Base-by-base conservation (phyloP, 1,140 invertebrate species). In the Drosophila obscura region DNA sequence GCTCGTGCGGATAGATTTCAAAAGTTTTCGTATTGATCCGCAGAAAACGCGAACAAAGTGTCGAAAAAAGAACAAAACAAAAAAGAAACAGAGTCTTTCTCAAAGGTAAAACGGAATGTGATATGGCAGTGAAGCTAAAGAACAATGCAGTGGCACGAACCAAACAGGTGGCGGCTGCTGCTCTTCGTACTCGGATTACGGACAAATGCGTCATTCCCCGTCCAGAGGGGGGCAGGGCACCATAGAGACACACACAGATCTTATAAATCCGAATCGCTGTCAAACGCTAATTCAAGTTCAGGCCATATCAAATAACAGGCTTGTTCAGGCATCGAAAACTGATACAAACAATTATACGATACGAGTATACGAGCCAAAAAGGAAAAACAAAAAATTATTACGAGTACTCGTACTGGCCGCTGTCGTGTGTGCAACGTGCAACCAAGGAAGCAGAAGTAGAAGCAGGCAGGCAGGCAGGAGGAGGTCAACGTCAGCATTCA, bases 201-300 rank as follows among this genome's bases (percentile, higher is more conserved):
- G 55, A 22, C 60, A 69, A 55, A 66, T 76, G 73, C 73, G 73
- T 77, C 73, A 77, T 56, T 46, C 19, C 11, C 16, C 43, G 15
- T 46, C 15, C n/a, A 49, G 19, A 45, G 45, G 48, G 48, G 52
- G 52, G 19, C 61, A 41, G 48, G 49, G 48, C 43, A 44, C 64
- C 64, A 46, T 44, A 39, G 41, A 26, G 39, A 15, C 44, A n/a
- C 6, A 73, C 52, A 53, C 72, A 74, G 71, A 74, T 85, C 83
- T 87, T 82, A 81, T 68, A 83, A 87, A 82, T 73, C 80, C 59
- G 66, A 88, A 71, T 71, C 76, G 84, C 83, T 88, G 83, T 88
- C 84, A 88, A 88, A 88, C 84, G 80, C 73, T 89, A 84, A 88
- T 89, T 88, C 83, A 88, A 88, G 83, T 84, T 88, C 83, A 89